These are phyloP conservation scores for Myotis davidii DNA, from an alignment of 2,113 vertebrate species.

Conservation along the genomic window DNA sequence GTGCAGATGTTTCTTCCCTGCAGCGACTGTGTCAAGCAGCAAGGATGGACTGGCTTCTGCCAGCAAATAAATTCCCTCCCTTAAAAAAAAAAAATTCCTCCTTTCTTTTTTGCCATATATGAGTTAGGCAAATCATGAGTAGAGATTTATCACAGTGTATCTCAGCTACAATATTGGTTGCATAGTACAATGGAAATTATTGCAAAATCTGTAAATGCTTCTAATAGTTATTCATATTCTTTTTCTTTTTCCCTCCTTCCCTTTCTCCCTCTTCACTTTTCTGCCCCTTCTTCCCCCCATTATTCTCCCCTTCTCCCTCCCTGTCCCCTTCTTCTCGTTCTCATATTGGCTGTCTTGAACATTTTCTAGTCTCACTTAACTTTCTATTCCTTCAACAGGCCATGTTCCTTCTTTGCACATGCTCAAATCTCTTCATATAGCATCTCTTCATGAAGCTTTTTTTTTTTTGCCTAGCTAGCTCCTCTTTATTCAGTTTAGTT, in stretches of 20 bases:
- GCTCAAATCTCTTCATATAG: neutral
- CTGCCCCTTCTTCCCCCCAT: neutral
- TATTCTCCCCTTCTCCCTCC: neutral
- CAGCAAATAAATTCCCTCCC: neutral
- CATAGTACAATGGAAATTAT: neutral
- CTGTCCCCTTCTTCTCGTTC: neutral
- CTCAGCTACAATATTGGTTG: neutral
- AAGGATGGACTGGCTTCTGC: no score
- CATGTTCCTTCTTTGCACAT: neutral
- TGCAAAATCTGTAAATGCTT: neutral
- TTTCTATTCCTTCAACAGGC: neutral
- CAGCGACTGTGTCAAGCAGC: no score
- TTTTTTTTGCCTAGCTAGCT: neutral
- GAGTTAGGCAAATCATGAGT: neutral
- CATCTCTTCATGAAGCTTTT: neutral
- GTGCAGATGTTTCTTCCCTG: no score
- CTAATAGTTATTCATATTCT: neutral
- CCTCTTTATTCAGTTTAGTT: neutral
- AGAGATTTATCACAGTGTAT: neutral
- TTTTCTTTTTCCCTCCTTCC: neutral
- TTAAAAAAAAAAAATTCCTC: neutral
- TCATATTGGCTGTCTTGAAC: neutral
- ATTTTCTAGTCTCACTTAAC: neutral
- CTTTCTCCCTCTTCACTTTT: no score
- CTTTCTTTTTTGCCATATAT: neutral